A percentile compares a stretch with the other conserved stretches of the same genome.
Conservation (phyloP, 2,888 invertebrate species). For the Laothoe populi region DNA sequence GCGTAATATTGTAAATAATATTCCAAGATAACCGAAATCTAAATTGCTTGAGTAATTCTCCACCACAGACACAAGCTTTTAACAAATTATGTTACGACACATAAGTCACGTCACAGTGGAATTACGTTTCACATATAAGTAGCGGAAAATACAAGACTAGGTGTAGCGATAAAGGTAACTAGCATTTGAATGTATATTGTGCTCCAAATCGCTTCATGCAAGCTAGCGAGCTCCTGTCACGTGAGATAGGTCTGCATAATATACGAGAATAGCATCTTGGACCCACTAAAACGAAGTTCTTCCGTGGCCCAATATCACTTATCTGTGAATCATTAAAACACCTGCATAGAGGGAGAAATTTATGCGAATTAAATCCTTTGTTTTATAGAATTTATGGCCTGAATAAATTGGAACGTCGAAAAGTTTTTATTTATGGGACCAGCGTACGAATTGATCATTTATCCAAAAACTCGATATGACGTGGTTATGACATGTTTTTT, state of each 20-base stretch:
- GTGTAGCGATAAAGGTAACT: constrained; percentile 10
- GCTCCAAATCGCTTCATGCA: constrained; percentile 13
- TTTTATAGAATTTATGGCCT: constrained; percentile 12
- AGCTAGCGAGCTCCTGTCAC: constrained; percentile 9
- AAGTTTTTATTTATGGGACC: constrained; percentile 18
- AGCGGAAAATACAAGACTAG: constrained; percentile 7
- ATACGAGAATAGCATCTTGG: constrained; percentile 4
- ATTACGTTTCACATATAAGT: background rate
- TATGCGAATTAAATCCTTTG: constrained; percentile 1
- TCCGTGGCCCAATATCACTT: constrained; percentile 5
- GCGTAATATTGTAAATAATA: too few relatives aligned
- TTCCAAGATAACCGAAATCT: too few relatives aligned
- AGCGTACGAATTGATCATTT: constrained; percentile 3
- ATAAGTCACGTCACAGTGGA: constrained; percentile 15
- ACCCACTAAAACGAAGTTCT: constrained; percentile 1
- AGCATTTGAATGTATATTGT: constrained; percentile 20
- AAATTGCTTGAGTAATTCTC: background rate
- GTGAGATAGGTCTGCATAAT: constrained; percentile 16
- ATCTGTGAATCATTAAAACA: constrained; percentile 8
- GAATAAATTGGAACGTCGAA: constrained; percentile 17
- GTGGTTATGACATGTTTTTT: constrained; percentile 6
- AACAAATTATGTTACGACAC: constrained; percentile 10
- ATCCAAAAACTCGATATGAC: constrained; percentile 9
- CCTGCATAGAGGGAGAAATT: background rate
- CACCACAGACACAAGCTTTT: constrained; percentile 3